Evolutionary conservation across 2,797 vertebrate genomes (phyloP).

Genomic region (Lates japonicus): DNA sequence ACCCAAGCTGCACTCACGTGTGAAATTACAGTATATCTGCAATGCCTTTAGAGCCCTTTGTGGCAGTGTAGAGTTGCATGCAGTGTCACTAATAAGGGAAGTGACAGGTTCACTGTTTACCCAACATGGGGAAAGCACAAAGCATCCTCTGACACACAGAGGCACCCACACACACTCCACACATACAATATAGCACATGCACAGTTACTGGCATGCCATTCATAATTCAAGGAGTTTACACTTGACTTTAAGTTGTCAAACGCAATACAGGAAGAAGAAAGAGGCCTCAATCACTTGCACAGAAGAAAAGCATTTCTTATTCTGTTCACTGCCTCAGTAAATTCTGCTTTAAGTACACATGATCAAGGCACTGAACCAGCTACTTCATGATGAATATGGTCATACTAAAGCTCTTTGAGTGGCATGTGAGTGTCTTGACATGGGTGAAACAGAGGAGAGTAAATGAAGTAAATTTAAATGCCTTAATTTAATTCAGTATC

Average conservation of each 20-base stretch:
- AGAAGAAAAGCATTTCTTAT: not conserved
- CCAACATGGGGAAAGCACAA: slow-evolving; percentile 56
- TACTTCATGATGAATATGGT: not conserved
- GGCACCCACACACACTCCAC: not conserved
- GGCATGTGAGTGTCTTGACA: not conserved
- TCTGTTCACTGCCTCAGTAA: not conserved
- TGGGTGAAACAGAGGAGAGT: not conserved
- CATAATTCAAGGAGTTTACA: slow-evolving; percentile 11
- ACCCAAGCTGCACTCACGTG: not conserved
- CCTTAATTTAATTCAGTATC: not conserved
- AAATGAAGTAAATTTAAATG: not conserved
- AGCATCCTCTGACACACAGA: slow-evolving; percentile 41
- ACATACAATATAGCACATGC: not conserved
- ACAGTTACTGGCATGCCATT: slow-evolving; percentile 28
- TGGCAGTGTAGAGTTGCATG: not conserved
- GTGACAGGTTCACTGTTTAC: slow-evolving; percentile 64
- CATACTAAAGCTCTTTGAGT: not conserved
- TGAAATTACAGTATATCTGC: not conserved
- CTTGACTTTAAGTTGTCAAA: not conserved
- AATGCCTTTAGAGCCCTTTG: not conserved
- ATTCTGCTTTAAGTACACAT: not conserved
- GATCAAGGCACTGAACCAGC: not conserved
- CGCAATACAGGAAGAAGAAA: not conserved
- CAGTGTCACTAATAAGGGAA: slow-evolving; percentile 48
- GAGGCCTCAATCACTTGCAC: no score